A percentile compares a stretch with the other conserved stretches of the same genome.
Evolutionary conservation across 2,797 vertebrate species (phyloP).

Genomic region (Garrulus glandarius): DNA sequence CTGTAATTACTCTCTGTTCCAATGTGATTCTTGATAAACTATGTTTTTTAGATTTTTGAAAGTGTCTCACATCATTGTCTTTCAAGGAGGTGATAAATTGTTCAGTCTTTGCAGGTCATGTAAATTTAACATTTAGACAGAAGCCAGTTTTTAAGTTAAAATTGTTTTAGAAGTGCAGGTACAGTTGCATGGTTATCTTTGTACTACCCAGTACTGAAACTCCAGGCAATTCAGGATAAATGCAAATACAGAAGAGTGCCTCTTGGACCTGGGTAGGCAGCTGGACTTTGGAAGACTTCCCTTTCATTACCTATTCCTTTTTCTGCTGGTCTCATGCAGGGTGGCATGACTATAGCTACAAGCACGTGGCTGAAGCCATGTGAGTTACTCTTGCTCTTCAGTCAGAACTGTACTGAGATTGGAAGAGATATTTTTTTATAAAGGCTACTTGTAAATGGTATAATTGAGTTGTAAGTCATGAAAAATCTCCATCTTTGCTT

Average conservation of each 20-base stretch:
- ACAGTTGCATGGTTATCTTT: neutral
- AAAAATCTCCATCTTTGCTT: neutral
- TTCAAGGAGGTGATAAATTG: neutral
- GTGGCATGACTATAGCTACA: neutral
- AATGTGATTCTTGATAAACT: neutral
- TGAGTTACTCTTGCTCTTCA: neutral
- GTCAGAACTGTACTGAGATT: neutral
- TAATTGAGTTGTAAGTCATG: neutral
- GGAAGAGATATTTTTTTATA: neutral
- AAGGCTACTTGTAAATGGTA: neutral
- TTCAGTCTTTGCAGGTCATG: neutral
- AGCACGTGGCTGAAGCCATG: neutral
- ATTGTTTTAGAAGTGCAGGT: neutral
- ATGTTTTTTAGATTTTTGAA: neutral
- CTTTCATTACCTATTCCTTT: neutral
- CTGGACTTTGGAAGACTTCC: conserved; percentile 15
- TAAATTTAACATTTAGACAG: neutral
- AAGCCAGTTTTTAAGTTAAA: neutral
- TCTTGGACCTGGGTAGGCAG: neutral
- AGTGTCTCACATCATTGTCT: neutral
- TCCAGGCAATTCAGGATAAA: neutral
- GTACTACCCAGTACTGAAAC: neutral
- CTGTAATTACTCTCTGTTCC: neutral
- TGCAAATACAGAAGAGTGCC: neutral
- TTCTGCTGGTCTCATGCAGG: neutral